These are phyloP conservation scores for Dendrocincla tyrannina DNA, from an alignment of 2,797 vertebrate species.

Conservation along the genomic window DNA sequence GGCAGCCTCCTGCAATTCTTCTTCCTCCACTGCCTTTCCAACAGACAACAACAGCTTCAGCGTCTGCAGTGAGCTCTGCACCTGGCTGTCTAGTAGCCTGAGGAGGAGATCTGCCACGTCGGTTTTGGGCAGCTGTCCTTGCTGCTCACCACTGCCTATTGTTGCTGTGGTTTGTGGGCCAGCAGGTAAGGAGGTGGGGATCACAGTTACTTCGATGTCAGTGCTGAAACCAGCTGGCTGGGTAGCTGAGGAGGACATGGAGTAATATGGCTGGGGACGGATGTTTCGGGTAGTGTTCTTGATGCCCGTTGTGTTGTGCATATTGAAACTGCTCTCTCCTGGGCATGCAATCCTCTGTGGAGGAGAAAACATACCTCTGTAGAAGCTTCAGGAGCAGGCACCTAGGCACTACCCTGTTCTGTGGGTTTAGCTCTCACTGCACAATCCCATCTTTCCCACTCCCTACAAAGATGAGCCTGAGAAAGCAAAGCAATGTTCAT, in stretches of 20 bases:
- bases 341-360: slow-evolving; percentile 41
- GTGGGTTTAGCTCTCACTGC: neutral
- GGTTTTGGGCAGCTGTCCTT: neutral
- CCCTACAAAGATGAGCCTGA: neutral
- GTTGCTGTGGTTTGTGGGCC: neutral
- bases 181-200: neutral
- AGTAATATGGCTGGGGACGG: neutral
- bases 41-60: neutral
- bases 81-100: neutral
- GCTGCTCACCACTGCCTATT: neutral
- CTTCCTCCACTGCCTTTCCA: neutral
- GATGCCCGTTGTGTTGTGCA: neutral
- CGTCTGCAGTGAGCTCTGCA: slow-evolving; percentile 5
- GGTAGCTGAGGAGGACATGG: accelerated
- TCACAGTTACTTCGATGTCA: neutral
- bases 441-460: neutral
- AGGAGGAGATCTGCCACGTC: slow-evolving; percentile 30
- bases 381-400: neutral
- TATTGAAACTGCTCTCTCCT: neutral
- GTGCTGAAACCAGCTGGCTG: neutral
- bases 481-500: neutral
- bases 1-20: neutral
- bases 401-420: neutral
- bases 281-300: neutral
- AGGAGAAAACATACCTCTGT: neutral